Evolutionary conservation across 2,888 invertebrate species (phyloP), one percentile per base, ranked within the genome.

Genomic region (Pollenia amentaria): DNA sequence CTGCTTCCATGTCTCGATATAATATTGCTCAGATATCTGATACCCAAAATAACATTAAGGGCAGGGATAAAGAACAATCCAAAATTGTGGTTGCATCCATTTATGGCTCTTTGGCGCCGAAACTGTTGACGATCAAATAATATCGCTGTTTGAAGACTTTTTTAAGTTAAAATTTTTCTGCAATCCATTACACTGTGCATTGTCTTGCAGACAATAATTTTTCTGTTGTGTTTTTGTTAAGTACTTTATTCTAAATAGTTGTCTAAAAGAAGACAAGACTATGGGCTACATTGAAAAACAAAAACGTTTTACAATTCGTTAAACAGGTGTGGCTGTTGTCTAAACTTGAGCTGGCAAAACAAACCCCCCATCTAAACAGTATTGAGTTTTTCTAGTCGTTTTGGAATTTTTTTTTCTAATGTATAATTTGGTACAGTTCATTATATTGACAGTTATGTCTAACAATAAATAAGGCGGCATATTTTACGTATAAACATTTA

Each of bases 251-350:
- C 57, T 46, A 73, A 73, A 73, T 65, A 65, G 29, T 65, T 77
- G 12, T 21, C 55, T 40, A 21, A 65, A 40, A 55, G 18, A 73
- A 73, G 78, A 57, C 78, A 72, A 64, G 53, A 64, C 42, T 48
- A 48, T 16, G 29, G 42, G 11, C 29, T 29, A 6, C 29, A 29
- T 29, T 29, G 29, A 65, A 55, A 44, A 76, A 46, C 21, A 21
- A 65, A 80, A 85, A 64, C 67, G 16, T 76, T 78, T 67, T 67
- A 82, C 72, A 77, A 82, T 73, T 82, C 73, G 85, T 48, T 69
- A 64, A 82, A 75, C 82, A 85, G 85, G 85, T 85, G 85, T 85
- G 85, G 82, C 82, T 78, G 72, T 53, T 62, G 78, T 75, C 82
- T 82, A 67, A 77, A 73, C 77, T 70, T 70, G 55, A 77, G 77